Conservation (phyloP, 2,113 vertebrate species). For the Octodon degus region DNA sequence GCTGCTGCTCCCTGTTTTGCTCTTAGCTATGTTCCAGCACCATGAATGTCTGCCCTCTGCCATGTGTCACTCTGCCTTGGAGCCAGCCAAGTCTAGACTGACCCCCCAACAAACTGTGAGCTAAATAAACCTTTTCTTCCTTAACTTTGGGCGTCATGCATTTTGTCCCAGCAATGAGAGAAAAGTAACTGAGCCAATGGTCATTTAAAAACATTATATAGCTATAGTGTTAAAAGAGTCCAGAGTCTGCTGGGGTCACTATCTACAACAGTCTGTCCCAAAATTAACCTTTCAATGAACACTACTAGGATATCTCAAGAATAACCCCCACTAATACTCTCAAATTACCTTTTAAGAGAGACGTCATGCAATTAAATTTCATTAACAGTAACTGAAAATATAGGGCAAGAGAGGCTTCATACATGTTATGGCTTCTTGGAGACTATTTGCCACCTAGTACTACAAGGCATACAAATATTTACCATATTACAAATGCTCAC, state of each 20-base stretch:
- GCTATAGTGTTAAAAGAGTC: conserved; percentile 7
- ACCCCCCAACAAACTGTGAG: too few species aligned
- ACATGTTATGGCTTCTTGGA: background rate
- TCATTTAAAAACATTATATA: conserved; percentile 39
- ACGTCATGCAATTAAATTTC: background rate
- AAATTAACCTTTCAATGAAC: conserved; percentile 49
- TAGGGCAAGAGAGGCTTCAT: background rate
- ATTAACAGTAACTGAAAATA: background rate
- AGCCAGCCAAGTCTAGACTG: too few species aligned
- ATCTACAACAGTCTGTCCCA: background rate
- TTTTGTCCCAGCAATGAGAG: too few species aligned
- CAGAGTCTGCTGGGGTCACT: background rate
- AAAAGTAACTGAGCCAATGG: too few species aligned
- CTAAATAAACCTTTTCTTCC: too few species aligned
- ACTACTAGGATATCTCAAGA: background rate
- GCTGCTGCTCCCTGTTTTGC: too few species aligned
- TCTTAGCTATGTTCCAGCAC: too few species aligned
- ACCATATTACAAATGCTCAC: background rate
- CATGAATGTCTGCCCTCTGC: too few species aligned
- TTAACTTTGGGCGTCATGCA: too few species aligned
- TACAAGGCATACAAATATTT: conserved; percentile 40
- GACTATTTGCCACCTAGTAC: background rate
- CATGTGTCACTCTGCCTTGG: too few species aligned
- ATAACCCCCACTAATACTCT: background rate
- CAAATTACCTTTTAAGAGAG: background rate